phyloP scores from a whole-genome alignment of 2,113 vertebrate genomes.

The Shinisaurus crocodilurus region DNA sequence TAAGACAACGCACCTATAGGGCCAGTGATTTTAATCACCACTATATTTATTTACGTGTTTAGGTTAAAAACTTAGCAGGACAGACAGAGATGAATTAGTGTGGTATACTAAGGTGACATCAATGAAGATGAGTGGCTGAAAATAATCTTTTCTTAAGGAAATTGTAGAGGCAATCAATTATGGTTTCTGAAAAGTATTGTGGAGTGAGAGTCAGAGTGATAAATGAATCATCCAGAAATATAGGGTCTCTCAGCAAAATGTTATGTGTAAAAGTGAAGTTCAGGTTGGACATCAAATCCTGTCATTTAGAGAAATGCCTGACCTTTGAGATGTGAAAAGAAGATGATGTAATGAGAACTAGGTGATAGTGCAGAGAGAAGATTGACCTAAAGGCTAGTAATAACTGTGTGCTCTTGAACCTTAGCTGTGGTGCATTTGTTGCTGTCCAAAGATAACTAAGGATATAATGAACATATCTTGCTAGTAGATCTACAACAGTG shows the following conservation, averaged over 20 bases:
- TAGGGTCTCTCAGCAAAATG: background rate
- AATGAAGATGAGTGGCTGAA: background rate
- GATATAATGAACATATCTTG: background rate
- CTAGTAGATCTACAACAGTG: constrained; percentile 1
- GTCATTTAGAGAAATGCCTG: background rate
- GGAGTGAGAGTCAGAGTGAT: background rate
- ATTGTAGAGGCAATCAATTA: constrained; percentile 11
- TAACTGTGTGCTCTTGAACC: background rate
- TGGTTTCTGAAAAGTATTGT: background rate
- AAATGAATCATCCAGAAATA: background rate
- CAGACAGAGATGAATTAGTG: constrained; percentile 15
- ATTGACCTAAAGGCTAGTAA: background rate
- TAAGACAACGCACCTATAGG: background rate
- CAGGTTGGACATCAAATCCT: background rate
- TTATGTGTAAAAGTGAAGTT: constrained; percentile 9
- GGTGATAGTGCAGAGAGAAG: background rate
- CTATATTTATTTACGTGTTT: background rate
- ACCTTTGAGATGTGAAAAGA: background rate
- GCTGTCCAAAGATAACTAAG: background rate
- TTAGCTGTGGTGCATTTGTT: background rate
- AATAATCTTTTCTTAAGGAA: background rate
- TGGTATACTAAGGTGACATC: constrained; percentile 9
- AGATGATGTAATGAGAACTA: background rate
- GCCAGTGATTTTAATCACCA: background rate
- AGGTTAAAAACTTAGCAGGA: background rate